Base-by-base conservation (phyloP, 2,888 invertebrate species). In the Agrochola litura region DNA sequence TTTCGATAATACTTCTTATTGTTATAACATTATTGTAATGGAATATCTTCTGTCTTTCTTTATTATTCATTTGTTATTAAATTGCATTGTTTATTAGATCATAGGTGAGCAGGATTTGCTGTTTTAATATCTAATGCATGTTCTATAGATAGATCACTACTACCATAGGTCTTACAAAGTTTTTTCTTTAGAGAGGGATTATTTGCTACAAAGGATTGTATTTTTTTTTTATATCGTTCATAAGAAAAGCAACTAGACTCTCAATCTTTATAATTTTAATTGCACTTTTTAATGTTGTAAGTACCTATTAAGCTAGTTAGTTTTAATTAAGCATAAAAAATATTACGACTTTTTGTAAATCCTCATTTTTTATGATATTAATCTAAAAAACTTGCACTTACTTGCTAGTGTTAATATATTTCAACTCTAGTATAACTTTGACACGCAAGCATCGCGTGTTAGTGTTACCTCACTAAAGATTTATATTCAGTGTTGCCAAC, bases 361-460 rank as follows among this genome's bases (percentile, higher is more conserved):
- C 41, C 58, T 37, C 22, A 70, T 73, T 78, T 56, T 61, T 54
- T 37, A 37, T 46, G 22, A 49, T 56, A 3, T 14, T 60, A 25
- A 61, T 71, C 54, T 72, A 66, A 66, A 75, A 70, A 78, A 73
- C 70, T 77, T 69, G 69, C 65, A 66, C 41, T 66, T 73, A 71
- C 66, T 70, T 12, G 82, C 37, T 56, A 49, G 83, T 77, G 82
- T 77, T 81, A 85, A 79, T 83, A 77, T 76, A 81, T 82, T 81
- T 86, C 70, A 73, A 80, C 72, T 76, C 30, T 76, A 88, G 81
- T 81, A 70, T 81, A 73, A 76, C 68, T 81, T 76, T 77, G 66
- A 70, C 88, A 88, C 81, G 88, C 87, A 81, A 88, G 65, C 73
- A 66, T 87, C 66, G 88, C 88, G 88, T 88, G 88, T 64, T 56